Percentiles rank a stretch among this genome's conserved stretches.
Evolutionary conservation across 2,797 vertebrate genomes (phyloP).

Genomic region (Gallinago solitaria): DNA sequence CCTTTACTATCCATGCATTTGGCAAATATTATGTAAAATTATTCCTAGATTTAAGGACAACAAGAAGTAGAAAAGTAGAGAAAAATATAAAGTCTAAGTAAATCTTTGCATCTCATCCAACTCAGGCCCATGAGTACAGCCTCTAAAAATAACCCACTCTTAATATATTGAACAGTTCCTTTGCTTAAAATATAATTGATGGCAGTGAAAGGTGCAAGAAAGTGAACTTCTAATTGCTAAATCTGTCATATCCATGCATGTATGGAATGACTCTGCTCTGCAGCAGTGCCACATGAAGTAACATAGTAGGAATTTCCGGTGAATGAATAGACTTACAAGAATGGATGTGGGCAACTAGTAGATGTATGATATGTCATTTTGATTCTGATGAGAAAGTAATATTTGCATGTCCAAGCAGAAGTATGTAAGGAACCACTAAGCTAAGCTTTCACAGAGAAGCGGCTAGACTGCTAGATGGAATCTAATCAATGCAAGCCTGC

Average conservation of each 20-base stretch:
- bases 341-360: background rate
- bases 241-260: background rate
- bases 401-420: background rate
- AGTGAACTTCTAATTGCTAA: background rate
- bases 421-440: background rate
- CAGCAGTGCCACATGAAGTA: background rate
- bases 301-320: background rate
- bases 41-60: background rate
- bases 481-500: slow-evolving; percentile 55
- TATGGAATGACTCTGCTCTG: background rate
- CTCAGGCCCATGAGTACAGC: background rate
- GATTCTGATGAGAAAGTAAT: slow-evolving; percentile 6
- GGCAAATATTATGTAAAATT: background rate
- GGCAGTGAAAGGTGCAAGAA: background rate
- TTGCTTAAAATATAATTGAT: background rate
- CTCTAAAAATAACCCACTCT: background rate
- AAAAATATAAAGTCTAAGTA: background rate
- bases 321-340: slow-evolving; percentile 2
- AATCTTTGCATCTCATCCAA: background rate
- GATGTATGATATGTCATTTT: background rate
- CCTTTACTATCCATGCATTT: background rate
- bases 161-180: background rate
- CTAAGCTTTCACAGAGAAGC: slow-evolving; percentile 32
- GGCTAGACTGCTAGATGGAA: slow-evolving; percentile 47
- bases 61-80: background rate